Evolutionary conservation across 1,140 invertebrate species (phyloP).

Genomic region (Bemisia tabaci): DNA sequence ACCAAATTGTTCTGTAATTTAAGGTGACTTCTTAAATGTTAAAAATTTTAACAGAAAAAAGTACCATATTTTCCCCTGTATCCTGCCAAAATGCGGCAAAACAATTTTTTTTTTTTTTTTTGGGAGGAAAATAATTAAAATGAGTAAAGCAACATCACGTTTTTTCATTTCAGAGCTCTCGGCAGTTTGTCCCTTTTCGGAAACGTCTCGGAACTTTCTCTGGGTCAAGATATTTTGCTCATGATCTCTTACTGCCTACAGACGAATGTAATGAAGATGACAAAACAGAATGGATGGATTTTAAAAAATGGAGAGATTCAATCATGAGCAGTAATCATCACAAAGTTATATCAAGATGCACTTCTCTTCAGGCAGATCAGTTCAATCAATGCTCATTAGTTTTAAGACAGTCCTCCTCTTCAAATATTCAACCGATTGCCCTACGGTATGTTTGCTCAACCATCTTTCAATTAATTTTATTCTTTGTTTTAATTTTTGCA

Average conservation of each 20-base stretch:
- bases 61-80: no score
- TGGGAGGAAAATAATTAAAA: no score
- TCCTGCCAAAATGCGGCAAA: no score
- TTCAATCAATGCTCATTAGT: neutral
- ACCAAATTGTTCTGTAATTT: no score
- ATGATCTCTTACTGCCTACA: constrained; percentile 42
- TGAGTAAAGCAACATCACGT: no score
- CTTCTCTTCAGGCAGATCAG: constrained; percentile 23
- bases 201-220: constrained; percentile 30
- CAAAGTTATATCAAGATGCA: constrained; percentile 19
- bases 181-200: constrained; percentile 29
- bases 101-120: no score
- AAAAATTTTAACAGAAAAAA: no score
- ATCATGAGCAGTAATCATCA: constrained; percentile 6
- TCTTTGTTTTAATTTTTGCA: no score
- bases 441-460: neutral
- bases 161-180: constrained; percentile 23
- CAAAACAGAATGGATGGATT: constrained; percentile 26
- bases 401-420: neutral
- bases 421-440: neutral
- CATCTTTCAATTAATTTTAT: no score
- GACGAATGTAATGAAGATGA: constrained; percentile 38
- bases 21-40: no score
- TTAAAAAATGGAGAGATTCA: constrained; percentile 25
- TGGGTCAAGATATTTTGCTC: constrained; percentile 42